These are phyloP conservation scores for Drosophila mettleri DNA, from an alignment of 2,888 invertebrate species.

Conservation along the genomic window DNA sequence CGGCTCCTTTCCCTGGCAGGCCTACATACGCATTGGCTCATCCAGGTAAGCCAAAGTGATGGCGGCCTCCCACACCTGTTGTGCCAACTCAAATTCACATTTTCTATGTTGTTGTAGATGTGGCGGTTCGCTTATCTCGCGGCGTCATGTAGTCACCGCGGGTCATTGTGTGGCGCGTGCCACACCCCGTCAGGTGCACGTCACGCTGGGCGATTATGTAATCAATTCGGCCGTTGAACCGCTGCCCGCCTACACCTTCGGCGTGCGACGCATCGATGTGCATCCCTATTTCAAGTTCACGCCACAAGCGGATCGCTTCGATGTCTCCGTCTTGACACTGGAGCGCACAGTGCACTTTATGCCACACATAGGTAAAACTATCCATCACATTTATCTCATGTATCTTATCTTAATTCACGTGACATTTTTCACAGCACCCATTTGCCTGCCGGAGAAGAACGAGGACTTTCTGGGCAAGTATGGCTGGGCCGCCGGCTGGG, in stretches of 20 bases:
- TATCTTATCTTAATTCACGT: neutral
- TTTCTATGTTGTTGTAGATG: slow-evolving; percentile 87
- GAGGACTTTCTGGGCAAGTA: slow-evolving; percentile 95
- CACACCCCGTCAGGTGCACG: slow-evolving; percentile 95
- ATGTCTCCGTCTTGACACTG: slow-evolving; percentile 94
- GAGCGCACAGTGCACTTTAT: slow-evolving; percentile 96
- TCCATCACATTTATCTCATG: too few relatives aligned
- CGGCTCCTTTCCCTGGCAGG: slow-evolving; percentile 98
- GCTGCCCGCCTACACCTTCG: slow-evolving; percentile 95
- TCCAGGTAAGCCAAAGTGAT: slow-evolving; percentile 87
- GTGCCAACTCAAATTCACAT: neutral
- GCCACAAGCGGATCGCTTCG: slow-evolving; percentile 95
- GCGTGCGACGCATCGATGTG: slow-evolving; percentile 94
- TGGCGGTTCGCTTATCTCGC: slow-evolving; percentile 95
- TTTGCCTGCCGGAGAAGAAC: slow-evolving; percentile 95
- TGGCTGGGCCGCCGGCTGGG: slow-evolving; percentile 97
- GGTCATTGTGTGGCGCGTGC: slow-evolving; percentile 97
- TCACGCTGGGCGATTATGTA: slow-evolving; percentile 94
- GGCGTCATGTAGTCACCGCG: slow-evolving; percentile 96
- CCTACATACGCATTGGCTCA: slow-evolving; percentile 96
- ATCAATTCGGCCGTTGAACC: slow-evolving; percentile 97
- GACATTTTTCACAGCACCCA: slow-evolving; percentile 88
- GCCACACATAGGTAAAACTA: slow-evolving; percentile 90
- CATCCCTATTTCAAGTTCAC: slow-evolving; percentile 97
- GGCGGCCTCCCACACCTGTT: neutral